Evolutionary conservation across 2,113 vertebrate species (phyloP), one percentile per base, ranked within the genome.

Genomic region (Eubucco bourcierii): DNA sequence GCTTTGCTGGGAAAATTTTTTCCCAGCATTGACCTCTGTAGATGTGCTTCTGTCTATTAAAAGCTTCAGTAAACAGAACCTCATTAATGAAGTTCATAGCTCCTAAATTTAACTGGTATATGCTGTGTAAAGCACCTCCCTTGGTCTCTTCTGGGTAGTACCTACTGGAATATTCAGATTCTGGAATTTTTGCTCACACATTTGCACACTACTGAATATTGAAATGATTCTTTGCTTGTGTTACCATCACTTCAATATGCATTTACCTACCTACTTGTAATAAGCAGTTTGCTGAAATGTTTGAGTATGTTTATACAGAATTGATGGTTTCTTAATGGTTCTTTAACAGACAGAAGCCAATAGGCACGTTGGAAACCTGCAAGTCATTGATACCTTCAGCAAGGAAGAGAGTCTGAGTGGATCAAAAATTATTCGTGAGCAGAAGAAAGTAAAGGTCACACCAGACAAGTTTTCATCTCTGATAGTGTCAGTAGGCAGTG

Each of bases 311-410:
- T 75, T 16, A 2, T 66, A 67, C 34, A 74, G 61, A 77, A 46
- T 68, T 47, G 61, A 61, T 83, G 12, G 39, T 64, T 56, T 88
- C 1, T 13, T 83, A 33, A 83, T 20, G 24, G 90, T 90, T 87
- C 33, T 8, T 89, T 93, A 85, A 89, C 94, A 98, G 98, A 79
- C 94, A 80, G 98, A 98, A 92, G 89, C 98, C 50, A 96, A 96
- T 96, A 97, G 84, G 46, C 85, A 89, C 41, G 87, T 97, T 90
- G 98, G 84, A 92, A 95, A 97, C 39, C 88, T 95, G 87, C 96
- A 98, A 93, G 96, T 96, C 34, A 84, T 97, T 44, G 97, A 95
- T 95, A 76, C 12, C 58, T 97, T 98, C 90, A 92, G 97, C 90
- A 97, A 93, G 84, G 95, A 98, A 91, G 71, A 68, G 72, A 90